These are phyloP conservation scores for Plecturocebus donacophilus DNA, from an alignment of 2,113 vertebrate species.

Conservation along the genomic window DNA sequence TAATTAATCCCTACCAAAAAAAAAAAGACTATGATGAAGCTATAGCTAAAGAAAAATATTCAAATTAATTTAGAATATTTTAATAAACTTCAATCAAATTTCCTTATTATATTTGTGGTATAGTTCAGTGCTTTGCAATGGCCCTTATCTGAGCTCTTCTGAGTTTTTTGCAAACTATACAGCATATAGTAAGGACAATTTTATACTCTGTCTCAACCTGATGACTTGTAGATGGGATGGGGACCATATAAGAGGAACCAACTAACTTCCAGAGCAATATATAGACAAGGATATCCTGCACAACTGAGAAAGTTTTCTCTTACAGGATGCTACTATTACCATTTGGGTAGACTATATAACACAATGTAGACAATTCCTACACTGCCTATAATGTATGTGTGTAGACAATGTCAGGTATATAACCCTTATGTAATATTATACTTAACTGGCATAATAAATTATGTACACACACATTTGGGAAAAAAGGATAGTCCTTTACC, in stretches of 20 bases:
- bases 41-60: slow-evolving; percentile 31
- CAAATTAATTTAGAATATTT: slow-evolving; percentile 39
- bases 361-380: not conserved
- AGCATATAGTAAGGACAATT: not conserved
- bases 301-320: not conserved
- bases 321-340: not conserved
- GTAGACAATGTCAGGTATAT: not conserved
- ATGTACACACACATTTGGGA: not conserved
- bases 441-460: not conserved
- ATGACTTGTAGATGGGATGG: not conserved
- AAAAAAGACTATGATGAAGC: slow-evolving; percentile 1
- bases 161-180: not conserved
- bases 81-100: not conserved
- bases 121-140: slow-evolving; percentile 23
- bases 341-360: not conserved
- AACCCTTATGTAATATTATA: not conserved
- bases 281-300: not conserved
- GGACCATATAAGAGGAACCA: not conserved
- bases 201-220: not conserved
- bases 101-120: not conserved
- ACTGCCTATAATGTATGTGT: not conserved
- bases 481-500: slow-evolving; percentile 25
- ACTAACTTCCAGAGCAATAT: not conserved
- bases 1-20: not conserved
- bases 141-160: not conserved